These are phyloP conservation scores for Pangasianodon hypophthalmus DNA, from an alignment of 2,113 vertebrate species.

Conservation along the genomic window DNA sequence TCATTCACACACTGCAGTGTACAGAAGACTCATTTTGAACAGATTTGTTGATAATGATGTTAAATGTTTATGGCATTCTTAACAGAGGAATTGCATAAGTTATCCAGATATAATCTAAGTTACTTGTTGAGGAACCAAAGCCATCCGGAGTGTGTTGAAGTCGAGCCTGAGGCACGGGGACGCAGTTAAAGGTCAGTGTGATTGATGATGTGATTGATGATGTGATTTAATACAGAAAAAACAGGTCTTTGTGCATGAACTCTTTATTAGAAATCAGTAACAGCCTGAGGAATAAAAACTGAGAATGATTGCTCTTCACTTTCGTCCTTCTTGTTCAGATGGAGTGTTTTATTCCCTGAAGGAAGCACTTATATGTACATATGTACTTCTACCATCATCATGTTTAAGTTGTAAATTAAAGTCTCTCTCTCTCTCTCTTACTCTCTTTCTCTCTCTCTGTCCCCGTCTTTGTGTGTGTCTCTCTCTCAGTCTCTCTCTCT, in stretches of 20 bases:
- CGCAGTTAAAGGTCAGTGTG: not conserved
- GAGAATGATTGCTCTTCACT: not conserved
- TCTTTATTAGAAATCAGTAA: not conserved
- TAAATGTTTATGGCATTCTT: not conserved
- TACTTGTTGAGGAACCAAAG: no score
- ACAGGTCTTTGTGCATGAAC: not conserved
- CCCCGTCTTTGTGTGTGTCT: not conserved
- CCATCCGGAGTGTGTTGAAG: no score
- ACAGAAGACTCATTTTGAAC: no score
- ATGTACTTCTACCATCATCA: not conserved
- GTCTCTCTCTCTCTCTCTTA: not conserved
- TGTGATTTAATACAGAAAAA: not conserved
- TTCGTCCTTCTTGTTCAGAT: not conserved
- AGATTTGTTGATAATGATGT: no score
- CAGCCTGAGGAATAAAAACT: not conserved
- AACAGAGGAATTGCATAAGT: not conserved
- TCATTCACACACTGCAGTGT: no score
- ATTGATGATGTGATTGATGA: not conserved
- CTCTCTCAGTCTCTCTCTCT: not conserved
- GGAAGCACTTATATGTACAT: not conserved
- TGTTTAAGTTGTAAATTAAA: not conserved
- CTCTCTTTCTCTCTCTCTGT: not conserved
- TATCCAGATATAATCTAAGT: no score
- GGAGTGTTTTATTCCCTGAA: not conserved
- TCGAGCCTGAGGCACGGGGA: not conserved